Conservation (phyloP, 2,888 invertebrate species). For the Polyommatus iphigenia region DNA sequence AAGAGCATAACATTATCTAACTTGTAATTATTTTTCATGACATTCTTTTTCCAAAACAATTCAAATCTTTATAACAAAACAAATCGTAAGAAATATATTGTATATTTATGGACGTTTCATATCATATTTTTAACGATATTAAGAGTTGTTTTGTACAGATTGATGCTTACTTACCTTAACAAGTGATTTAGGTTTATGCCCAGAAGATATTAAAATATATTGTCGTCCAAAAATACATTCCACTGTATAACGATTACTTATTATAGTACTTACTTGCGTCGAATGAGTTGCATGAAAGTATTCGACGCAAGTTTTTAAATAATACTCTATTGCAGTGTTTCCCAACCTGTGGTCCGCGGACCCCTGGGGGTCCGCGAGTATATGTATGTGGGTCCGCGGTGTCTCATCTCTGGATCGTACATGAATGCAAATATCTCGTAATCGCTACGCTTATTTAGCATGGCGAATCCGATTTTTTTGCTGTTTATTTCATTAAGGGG, state of each 20-base stretch:
- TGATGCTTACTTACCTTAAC: background rate
- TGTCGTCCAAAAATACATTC: constrained; percentile 8
- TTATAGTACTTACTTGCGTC: too few species aligned
- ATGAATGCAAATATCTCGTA: too few species aligned
- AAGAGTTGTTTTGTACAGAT: background rate
- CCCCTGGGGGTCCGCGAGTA: too few species aligned
- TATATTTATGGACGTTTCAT: background rate
- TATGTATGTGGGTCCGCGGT: too few species aligned
- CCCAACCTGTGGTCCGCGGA: too few species aligned
- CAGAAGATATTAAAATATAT: background rate
- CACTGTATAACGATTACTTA: background rate
- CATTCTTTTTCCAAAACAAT: background rate
- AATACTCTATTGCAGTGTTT: background rate
- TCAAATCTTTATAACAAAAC: background rate
- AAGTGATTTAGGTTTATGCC: background rate
- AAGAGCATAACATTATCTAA: too few species aligned
- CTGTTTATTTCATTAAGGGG: too few species aligned
- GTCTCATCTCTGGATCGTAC: too few species aligned
- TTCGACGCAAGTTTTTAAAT: background rate
- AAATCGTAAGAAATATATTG: background rate
- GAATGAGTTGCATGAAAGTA: too few species aligned
- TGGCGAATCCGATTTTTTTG: too few species aligned
- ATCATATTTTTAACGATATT: background rate
- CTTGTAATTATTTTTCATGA: background rate
- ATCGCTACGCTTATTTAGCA: too few species aligned